Base-by-base conservation (phyloP, 2,113 vertebrate genomes). In the Anoplopoma fimbria region DNA sequence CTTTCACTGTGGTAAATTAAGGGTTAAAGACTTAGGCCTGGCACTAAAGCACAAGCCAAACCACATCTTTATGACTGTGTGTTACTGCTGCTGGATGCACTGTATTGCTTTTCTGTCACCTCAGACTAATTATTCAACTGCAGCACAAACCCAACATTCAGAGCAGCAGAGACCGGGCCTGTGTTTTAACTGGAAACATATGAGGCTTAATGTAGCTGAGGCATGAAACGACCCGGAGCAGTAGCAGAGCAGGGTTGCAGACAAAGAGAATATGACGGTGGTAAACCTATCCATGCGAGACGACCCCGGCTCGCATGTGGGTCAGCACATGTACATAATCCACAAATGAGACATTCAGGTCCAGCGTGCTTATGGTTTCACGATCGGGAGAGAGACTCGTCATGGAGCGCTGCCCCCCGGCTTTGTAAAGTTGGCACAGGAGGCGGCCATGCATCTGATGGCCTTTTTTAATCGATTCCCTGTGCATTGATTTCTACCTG, bases 381-480 rank as follows among this genome's bases (percentile, higher is more conserved):
- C 25, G 51, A 77, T 31, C 15, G 38, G 49, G n/a, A 23, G 77
- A 15, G 40, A 17, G 33, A 23, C 6, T n/a, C 1, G 36, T 47
- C 29, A 23, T 31, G 23, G 51, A 1, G 10, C 15, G 33, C 19
- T 3, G 23, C 27, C 40, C 3, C 4, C 1, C 0, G 10, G 65
- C 60, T 67, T 67, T 42, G 27, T 62, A 29, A 63, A 76, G 62
- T 65, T 25, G 70, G 57, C 21, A 9, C n/a, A n/a, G 42, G 45
- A 79, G 29, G 76, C 51, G 17, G 9, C 51, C 58, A 8, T 45
- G 71, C 65, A 15, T 68, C 68, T 40, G 53, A 80, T 53, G 51
- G 53, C 53, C 53, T 74, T 67, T 63, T 36, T 38, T 55, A 80
- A 84, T 82, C 12, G 40, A 85, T 75, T 82, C 69, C 31, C 21